These are phyloP conservation scores for Acrocephalus arundinaceus DNA, from an alignment of 2,113 vertebrate genomes.

Conservation along the genomic window DNA sequence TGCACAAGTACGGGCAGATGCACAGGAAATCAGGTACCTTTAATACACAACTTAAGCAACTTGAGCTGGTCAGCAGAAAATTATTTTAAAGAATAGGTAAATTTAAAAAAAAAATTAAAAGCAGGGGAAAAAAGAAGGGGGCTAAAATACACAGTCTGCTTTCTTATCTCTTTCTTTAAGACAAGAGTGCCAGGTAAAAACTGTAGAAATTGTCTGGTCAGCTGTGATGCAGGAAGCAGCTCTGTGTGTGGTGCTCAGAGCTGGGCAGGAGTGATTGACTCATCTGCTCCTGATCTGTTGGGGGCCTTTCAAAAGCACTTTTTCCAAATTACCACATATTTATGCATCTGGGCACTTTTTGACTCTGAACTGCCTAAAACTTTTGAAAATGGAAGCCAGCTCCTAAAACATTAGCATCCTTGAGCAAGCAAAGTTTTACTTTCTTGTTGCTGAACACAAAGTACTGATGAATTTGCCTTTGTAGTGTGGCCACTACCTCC, in stretches of 20 bases:
- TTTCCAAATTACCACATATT: neutral
- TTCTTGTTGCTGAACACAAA: neutral
- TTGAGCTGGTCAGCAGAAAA: neutral
- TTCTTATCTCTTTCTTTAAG: neutral
- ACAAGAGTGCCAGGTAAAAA: neutral
- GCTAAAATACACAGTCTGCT: neutral
- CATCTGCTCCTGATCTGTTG: neutral
- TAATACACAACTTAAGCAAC: neutral
- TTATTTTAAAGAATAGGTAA: neutral
- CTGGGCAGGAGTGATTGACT: neutral
- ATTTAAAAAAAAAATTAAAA: neutral
- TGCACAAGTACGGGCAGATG: neutral
- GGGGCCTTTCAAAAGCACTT: neutral
- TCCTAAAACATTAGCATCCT: neutral
- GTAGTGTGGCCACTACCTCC: no score
- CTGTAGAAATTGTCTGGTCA: neutral
- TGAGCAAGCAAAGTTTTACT: neutral
- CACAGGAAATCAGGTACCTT: neutral
- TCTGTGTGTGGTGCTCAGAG: neutral
- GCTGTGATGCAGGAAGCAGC: neutral
- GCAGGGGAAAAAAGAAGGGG: rapidly evolving
- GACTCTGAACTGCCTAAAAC: neutral
- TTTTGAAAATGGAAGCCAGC: neutral
- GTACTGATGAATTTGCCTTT: neutral
- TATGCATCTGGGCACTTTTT: neutral